Conservation (phyloP, 2,888 invertebrate genomes). For the Rhagonycha lutea region DNA sequence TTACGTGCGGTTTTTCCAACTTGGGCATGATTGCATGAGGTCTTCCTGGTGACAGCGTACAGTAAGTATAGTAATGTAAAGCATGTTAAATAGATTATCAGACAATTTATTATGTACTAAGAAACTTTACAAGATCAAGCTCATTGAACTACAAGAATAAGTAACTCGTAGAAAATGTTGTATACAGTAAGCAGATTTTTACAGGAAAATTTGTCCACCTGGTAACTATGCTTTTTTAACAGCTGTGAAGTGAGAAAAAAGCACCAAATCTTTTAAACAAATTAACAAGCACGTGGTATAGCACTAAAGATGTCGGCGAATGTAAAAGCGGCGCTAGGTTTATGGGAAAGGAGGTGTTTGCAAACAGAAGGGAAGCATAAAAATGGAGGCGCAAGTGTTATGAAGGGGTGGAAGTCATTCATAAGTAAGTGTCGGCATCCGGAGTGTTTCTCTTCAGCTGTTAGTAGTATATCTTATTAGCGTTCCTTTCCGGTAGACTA, state of each 20-base stretch:
- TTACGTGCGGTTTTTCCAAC: neutral
- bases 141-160: neutral
- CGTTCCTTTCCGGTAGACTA: constrained; percentile 4
- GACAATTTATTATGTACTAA: too few relatives aligned
- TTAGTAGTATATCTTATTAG: constrained; percentile 18
- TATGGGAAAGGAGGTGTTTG: constrained; percentile 26
- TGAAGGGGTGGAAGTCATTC: constrained; percentile 35
- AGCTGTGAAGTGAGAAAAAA: neutral
- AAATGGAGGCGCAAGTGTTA: constrained; percentile 32
- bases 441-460: constrained; percentile 21
- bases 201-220: neutral
- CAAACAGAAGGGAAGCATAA: constrained; percentile 30
- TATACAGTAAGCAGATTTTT: neutral
- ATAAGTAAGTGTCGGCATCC: constrained; percentile 33
- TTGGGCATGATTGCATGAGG: neutral
- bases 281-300: constrained; percentile 6
- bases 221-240: neutral
- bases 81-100: neutral
- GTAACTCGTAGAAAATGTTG: neutral
- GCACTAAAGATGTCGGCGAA: constrained; percentile 11
- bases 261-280: neutral
- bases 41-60: neutral
- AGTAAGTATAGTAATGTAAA: neutral
- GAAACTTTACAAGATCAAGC: neutral
- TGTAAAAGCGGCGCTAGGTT: constrained; percentile 22